Conservation (phyloP, 2,888 invertebrate species). For the Cacoxenus indagator region DNA sequence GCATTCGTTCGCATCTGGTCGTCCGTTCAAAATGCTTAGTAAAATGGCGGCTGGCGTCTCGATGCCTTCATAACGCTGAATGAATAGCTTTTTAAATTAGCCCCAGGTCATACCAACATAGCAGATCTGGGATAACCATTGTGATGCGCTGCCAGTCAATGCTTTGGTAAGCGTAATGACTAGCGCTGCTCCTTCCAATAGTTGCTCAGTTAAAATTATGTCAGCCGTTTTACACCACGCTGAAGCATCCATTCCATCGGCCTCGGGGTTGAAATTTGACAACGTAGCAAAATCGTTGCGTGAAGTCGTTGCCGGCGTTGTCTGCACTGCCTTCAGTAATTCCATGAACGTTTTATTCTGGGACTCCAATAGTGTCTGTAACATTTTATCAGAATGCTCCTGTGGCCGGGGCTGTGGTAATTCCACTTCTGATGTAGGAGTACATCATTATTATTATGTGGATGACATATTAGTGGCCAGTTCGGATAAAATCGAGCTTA, state of each 20-base stretch:
- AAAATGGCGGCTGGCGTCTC: constrained; percentile 13
- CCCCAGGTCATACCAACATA: not conserved
- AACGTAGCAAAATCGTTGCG: not conserved
- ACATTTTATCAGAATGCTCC: not conserved
- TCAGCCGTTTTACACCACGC: constrained; percentile 6
- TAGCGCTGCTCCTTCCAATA: not conserved
- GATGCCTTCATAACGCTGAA: not conserved
- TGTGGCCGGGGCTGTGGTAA: not conserved
- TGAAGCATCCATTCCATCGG: not conserved
- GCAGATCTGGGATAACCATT: constrained; percentile 4
- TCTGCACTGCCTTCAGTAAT: not conserved
- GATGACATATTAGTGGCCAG: too few relatives aligned
- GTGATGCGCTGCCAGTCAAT: not conserved
- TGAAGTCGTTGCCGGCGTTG: not conserved
- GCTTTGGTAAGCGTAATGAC: not conserved
- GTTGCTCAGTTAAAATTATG: not conserved
- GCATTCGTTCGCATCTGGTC: not conserved
- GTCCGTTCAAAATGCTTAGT: not conserved
- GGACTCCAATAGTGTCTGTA: not conserved
- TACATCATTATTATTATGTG: too few relatives aligned
- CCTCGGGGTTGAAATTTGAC: constrained; percentile 10
- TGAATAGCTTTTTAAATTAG: not conserved
- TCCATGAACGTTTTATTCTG: not conserved
- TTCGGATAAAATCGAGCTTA: too few relatives aligned
- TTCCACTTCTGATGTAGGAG: constrained; percentile 16